Evolutionary conservation across 2,888 invertebrate species (phyloP).

Genomic region (Gymnoscelis rufifasciata): DNA sequence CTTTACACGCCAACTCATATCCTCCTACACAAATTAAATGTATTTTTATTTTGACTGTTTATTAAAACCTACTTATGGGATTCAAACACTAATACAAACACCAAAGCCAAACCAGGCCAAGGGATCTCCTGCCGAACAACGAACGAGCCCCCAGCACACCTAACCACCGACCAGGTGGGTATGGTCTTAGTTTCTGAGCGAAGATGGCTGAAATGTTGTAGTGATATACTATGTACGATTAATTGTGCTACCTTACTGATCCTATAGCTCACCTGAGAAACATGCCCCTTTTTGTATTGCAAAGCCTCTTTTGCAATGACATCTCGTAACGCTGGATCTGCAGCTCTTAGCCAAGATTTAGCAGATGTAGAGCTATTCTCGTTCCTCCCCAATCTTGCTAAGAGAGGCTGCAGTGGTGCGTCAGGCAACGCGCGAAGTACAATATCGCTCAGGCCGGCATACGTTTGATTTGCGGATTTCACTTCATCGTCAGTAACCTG

Average conservation of each 20-base stretch:
- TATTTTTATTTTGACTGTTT: too few species aligned
- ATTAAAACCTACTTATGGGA: too few species aligned
- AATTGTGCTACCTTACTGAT: too few species aligned
- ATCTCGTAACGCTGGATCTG: constrained; percentile 87
- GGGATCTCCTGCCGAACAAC: too few species aligned
- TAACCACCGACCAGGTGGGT: too few species aligned
- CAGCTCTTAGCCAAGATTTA: constrained; percentile 84
- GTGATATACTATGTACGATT: too few species aligned
- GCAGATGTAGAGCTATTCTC: constrained; percentile 70
- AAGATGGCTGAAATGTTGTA: too few species aligned
- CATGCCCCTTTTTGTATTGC: constrained; percentile 85
- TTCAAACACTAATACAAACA: too few species aligned
- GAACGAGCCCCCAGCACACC: too few species aligned
- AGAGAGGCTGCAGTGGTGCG: constrained; percentile 85
- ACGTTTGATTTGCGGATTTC: constrained; percentile 83
- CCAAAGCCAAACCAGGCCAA: too few species aligned
- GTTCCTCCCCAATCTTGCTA: constrained; percentile 83
- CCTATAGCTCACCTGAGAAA: constrained; percentile 62
- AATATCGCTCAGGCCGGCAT: constrained; percentile 86
- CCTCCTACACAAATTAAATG: constrained; percentile 84
- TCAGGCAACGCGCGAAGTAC: constrained; percentile 90
- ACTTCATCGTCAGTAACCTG: constrained; percentile 86
- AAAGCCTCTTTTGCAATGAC: constrained; percentile 93
- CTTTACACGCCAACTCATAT: constrained; percentile 84
- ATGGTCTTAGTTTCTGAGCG: too few species aligned